These are phyloP conservation scores for Xenops minutus DNA, from an alignment of 2,797 vertebrate species.

Conservation along the genomic window DNA sequence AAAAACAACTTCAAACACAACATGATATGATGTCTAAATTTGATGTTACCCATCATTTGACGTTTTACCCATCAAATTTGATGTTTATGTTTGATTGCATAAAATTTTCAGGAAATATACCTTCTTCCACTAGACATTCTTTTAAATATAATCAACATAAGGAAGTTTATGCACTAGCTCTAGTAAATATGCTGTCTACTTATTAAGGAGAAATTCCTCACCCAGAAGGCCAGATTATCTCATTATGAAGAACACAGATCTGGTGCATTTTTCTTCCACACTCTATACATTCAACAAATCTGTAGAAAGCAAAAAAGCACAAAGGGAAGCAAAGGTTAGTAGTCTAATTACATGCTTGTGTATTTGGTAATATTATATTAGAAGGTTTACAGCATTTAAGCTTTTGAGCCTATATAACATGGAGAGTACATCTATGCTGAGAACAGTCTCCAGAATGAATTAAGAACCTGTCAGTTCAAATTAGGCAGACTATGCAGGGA, in stretches of 20 bases:
- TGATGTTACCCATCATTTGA: background rate
- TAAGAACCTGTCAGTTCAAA: background rate
- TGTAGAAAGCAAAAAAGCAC: conserved; percentile 58
- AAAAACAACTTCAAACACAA: background rate
- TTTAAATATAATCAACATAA: background rate
- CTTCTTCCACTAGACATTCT: background rate
- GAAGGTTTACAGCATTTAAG: background rate
- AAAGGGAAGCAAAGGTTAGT: background rate
- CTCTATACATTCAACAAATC: conserved; percentile 94
- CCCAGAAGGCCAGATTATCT: conserved; percentile 96
- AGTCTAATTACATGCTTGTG: background rate
- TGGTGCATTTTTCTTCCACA: conserved; percentile 99
- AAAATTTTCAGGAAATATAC: background rate
- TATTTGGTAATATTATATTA: background rate
- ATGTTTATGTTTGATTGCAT: too few species aligned
- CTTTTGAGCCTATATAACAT: background rate
- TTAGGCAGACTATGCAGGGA: background rate
- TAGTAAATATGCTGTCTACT: background rate
- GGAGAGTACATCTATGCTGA: background rate
- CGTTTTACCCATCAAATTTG: too few species aligned
- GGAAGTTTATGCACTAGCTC: background rate
- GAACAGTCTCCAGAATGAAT: background rate
- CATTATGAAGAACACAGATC: conserved; percentile 96
- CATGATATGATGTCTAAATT: background rate
- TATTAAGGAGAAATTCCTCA: conserved; percentile 72